Evolutionary conservation across 2,113 vertebrate genomes (phyloP), one percentile per base, ranked within the genome.

Genomic region (Chloroceryle aenea): DNA sequence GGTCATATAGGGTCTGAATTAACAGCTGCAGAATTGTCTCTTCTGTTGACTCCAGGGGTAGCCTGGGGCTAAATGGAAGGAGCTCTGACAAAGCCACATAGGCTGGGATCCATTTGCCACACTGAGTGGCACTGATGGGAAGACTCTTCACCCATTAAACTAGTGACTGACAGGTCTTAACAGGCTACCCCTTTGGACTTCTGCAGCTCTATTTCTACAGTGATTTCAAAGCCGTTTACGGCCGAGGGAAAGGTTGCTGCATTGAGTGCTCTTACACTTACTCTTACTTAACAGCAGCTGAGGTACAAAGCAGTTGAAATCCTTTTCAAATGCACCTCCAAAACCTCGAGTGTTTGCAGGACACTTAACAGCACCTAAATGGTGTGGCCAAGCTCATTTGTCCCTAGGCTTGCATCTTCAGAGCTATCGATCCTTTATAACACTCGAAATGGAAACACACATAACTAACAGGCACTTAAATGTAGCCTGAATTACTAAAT

Each of bases 361-460:
- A 52, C 27, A 4, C 38, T 20, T n/a, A 21, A 14, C 18, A 73
- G 27, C 55, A 50, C 17, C 6, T 1, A 21, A 23, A 3, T n/a
- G 43, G 40, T 40, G 48, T 5, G 9, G 43, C 30, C 40, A 45
- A 80, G 47, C 45, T 71, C 11, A 2, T 2, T 3, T 4, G 9
- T 32, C 66, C 56, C 23, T 25, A 20, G 50, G 10, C 14, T 38
- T 25, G 3, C 18, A 30, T 64, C 56, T 63, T 63, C 47, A 77
- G 16, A 40, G 45, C 17, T 2, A 2, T 23, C 9, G 14, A 27
- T 10, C 25, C 58, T 85, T 43, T 13, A 0, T 4, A 19, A 25
- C 38, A 12, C 53, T 58, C 27, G 42, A 47, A 81, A 59, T 14
- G 38, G 56, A 90, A 64, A 52, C 64, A 7, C 16, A 52, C 18